These are phyloP conservation scores for Candidula unifasciata DNA, from an alignment of 2,888 invertebrate species.

Conservation along the genomic window DNA sequence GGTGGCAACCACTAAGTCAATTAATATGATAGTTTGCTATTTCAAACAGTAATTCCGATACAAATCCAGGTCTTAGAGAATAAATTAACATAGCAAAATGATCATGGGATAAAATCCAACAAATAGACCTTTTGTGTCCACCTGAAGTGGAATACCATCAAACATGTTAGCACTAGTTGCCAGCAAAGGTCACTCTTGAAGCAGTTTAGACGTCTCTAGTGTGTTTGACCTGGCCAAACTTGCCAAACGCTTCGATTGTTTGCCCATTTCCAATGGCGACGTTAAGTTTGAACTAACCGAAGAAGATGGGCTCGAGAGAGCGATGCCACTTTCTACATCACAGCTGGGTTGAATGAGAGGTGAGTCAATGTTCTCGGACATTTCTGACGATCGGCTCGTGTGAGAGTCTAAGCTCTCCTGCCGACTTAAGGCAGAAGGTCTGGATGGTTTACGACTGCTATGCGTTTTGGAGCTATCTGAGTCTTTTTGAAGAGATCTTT, in stretches of 20 bases:
- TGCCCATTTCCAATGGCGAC: constrained; percentile 12
- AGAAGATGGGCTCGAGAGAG: neutral
- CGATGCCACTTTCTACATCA: neutral
- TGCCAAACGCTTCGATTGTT: constrained; percentile 28
- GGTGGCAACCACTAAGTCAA: too few species aligned
- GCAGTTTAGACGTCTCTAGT: constrained; percentile 36
- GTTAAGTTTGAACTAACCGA: neutral
- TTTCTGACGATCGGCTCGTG: constrained; percentile 29
- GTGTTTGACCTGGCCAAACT: constrained; percentile 35
- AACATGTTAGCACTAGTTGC: too few species aligned
- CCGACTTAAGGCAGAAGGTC: neutral
- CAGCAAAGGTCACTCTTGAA: neutral
- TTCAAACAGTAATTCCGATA: too few species aligned
- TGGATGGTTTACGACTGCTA: neutral
- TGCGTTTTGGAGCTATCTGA: constrained; percentile 6
- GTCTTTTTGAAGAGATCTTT: constrained; percentile 40
- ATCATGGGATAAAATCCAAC: too few species aligned
- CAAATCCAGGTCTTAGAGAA: too few species aligned
- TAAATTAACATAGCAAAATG: too few species aligned
- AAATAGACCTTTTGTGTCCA: too few species aligned
- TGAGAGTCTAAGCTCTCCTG: constrained; percentile 42
- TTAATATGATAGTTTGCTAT: too few species aligned
- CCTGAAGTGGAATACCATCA: too few species aligned
- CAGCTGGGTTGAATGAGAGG: constrained; percentile 13
- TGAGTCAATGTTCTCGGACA: constrained; percentile 13